Evolutionary conservation across 2,888 invertebrate genomes (phyloP).

Genomic region (Ommatoiulus sabulosus): DNA sequence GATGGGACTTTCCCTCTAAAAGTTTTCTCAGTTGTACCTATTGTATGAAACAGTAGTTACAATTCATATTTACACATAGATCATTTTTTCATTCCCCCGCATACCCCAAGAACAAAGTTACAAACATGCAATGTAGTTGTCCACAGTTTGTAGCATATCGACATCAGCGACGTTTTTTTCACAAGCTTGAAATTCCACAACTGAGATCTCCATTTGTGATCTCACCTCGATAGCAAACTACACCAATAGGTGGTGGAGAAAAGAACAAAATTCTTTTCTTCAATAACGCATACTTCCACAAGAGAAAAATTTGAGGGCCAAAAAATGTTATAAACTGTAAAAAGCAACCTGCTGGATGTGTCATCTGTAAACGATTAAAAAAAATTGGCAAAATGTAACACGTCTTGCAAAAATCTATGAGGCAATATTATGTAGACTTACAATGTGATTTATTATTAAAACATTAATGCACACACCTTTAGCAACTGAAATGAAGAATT

Average conservation of each 20-base stretch:
- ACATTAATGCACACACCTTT: not conserved
- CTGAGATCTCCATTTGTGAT: not conserved
- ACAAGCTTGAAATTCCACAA: not conserved
- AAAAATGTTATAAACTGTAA: conserved; percentile 68
- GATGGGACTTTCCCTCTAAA: conserved; percentile 67
- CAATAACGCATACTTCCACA: conserved; percentile 68
- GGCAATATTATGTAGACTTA: not conserved
- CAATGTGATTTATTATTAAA: not conserved
- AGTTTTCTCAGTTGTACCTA: conserved; percentile 70
- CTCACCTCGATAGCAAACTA: conserved; percentile 68
- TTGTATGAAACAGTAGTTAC: not conserved
- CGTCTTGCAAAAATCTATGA: no score
- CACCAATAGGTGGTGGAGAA: conserved; percentile 69
- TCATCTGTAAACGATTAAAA: conserved; percentile 64
- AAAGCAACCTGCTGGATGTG: conserved; percentile 68
- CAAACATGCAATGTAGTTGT: conserved; percentile 68
- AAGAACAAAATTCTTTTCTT: conserved; percentile 68
- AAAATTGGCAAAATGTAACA: not conserved
- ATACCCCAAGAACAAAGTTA: conserved; percentile 57
- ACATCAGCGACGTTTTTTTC: conserved; percentile 68
- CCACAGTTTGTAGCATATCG: conserved; percentile 67
- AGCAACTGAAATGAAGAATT: not conserved
- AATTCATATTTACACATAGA: conserved; percentile 48
- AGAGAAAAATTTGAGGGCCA: conserved; percentile 67
- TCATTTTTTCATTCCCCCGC: not conserved